These are phyloP conservation scores for Hypsibius dujardini DNA, from an alignment of 1,140 invertebrate genomes.

Conservation along the genomic window DNA sequence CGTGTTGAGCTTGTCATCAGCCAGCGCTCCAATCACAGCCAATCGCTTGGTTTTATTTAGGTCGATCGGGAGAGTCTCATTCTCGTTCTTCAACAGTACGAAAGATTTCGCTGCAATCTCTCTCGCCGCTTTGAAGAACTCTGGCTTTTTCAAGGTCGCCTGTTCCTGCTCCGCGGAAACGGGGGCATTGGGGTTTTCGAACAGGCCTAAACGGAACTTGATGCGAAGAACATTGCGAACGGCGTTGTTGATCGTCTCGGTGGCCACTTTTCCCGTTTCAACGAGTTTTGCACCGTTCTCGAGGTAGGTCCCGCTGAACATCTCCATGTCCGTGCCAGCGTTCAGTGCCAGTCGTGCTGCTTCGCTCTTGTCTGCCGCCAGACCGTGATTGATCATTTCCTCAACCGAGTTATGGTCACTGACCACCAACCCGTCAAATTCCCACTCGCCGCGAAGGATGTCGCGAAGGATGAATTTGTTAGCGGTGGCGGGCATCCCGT, in stretches of 20 bases:
- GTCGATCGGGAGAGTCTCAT: slow-evolving; percentile 14
- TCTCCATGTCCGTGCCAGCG: slow-evolving; percentile 19
- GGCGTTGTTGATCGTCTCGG: slow-evolving; percentile 19
- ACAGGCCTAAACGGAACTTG: slow-evolving; percentile 22
- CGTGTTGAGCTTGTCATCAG: slow-evolving; percentile 16
- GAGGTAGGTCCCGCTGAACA: background rate
- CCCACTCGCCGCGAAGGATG: slow-evolving; percentile 22
- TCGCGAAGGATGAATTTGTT: slow-evolving; percentile 21
- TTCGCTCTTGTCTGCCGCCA: slow-evolving; percentile 4
- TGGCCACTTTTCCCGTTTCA: slow-evolving; percentile 8
- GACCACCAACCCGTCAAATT: slow-evolving; percentile 22
- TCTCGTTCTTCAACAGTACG: slow-evolving; percentile 23
- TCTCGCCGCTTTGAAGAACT: slow-evolving; percentile 17
- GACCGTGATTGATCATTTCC: slow-evolving; percentile 16
- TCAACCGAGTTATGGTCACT: slow-evolving; percentile 19
- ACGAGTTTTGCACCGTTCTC: background rate
- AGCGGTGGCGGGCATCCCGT: slow-evolving; percentile 21
- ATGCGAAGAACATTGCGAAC: slow-evolving; percentile 18
- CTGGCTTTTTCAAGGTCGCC: slow-evolving; percentile 13
- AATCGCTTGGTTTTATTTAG: background rate
- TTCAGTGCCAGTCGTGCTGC: slow-evolving; percentile 15
- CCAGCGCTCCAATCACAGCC: slow-evolving; percentile 21
- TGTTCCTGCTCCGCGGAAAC: background rate
- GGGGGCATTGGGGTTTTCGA: slow-evolving; percentile 19
- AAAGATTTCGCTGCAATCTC: slow-evolving; percentile 17